Percentiles rank a stretch among this genome's conserved stretches.
Evolutionary conservation across 2,888 invertebrate species (phyloP).

Genomic region (Rhimphoctona megacephalus): DNA sequence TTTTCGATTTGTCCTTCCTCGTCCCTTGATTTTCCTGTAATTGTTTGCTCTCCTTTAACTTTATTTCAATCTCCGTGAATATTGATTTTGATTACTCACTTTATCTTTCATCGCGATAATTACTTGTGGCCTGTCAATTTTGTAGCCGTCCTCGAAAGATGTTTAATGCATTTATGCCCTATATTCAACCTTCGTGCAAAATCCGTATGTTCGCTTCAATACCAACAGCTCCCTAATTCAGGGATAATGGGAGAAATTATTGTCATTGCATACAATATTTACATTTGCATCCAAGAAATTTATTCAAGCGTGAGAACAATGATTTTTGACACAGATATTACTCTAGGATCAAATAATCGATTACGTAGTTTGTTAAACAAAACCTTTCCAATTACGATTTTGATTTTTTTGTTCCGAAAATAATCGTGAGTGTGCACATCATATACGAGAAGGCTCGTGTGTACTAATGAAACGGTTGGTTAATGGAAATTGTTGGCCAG

Average conservation of each 20-base stretch:
- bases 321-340: too few species aligned
- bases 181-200: background rate
- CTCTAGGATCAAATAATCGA: too few species aligned
- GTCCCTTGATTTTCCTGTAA: conserved; percentile 6
- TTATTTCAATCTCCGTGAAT: background rate
- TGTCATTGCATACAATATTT: too few species aligned
- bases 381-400: too few species aligned
- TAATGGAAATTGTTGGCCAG: conserved; percentile 58
- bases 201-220: too few species aligned
- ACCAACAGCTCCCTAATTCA: too few species aligned
- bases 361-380: too few species aligned
- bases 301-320: background rate
- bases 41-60: conserved; percentile 14
- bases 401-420: background rate
- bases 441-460: conserved; percentile 30
- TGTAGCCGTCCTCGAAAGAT: background rate
- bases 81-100: conserved; percentile 20
- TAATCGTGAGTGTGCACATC: conserved; percentile 38
- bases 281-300: background rate
- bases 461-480: conserved; percentile 44
- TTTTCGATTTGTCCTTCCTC: background rate
- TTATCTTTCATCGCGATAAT: background rate
- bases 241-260: too few species aligned
- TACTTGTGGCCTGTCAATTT: conserved; percentile 19
- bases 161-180: background rate